Evolutionary conservation across 2,888 invertebrate species (phyloP), one percentile per base, ranked within the genome.

Genomic region (Acrobasis consociella): DNA sequence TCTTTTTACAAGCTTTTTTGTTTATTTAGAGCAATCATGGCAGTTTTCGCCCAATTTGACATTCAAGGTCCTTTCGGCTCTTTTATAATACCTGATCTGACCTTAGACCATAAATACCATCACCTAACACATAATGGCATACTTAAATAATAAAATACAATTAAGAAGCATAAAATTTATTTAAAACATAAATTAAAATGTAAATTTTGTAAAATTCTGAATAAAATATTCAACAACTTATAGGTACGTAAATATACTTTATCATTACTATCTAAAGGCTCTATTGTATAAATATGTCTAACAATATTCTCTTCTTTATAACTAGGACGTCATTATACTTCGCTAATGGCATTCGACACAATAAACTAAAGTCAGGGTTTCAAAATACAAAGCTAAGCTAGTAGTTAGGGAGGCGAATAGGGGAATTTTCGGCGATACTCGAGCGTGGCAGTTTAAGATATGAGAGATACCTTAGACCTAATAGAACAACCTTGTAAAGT

Each of bases 161-260:
- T 63, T 78, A 75, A 67, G 77, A 90, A 90, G 90, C 88, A 85
- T 80, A 81, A 79, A 61, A 77, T 91, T 90, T 87, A 86, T 89
- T 89, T 77, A 78, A 88, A 91, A 91, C 90, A 84, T 90, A 86
- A 83, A 81, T 86, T 82, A 87, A 86, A 86, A 85, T 88, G 87
- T 90, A 91, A 88, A 89, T 87, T 82, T 87, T 91, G 87, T 89
- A 91, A 90, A 91, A 85, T 86, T 88, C 85, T 86, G 85, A 88
- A 88, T 87, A 88, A 89, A 88, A 86, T 85, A 83, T 86, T 81
- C 80, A 90, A 90, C 89, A 89, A 83, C 82, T 80, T 72, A 74
- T 73, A 71, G 42, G 38, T 59, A 83, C 80, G 73, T 83, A 82
- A 79, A 78, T 72, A 73, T 46, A 46, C 1, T 2, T 69, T 56